These are phyloP conservation scores for Scolopax rusticola DNA, from an alignment of 2,797 vertebrate species.

Conservation along the genomic window DNA sequence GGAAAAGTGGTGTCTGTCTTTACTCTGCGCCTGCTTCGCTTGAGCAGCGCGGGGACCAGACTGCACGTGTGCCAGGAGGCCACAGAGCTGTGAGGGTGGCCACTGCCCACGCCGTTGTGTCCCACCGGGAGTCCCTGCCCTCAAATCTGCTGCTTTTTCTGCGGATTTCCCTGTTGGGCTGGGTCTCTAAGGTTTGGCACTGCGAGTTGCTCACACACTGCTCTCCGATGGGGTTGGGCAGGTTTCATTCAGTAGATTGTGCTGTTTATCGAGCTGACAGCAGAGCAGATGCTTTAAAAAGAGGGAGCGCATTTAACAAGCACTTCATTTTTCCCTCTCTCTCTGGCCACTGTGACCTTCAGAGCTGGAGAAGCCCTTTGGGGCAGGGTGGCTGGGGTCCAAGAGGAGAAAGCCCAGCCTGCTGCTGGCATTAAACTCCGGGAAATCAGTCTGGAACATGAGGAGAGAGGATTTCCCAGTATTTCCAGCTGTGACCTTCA, in stretches of 20 bases:
- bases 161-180: background rate
- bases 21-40: background rate
- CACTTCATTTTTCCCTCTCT: background rate
- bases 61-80: rapidly evolving
- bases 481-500: constrained; percentile 60
- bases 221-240: background rate
- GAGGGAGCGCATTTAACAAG: background rate
- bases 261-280: background rate
- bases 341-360: constrained; percentile 12
- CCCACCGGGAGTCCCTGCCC: rapidly evolving
- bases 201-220: rapidly evolving
- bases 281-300: background rate
- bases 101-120: rapidly evolving
- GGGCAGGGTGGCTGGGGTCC: background rate
- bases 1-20: background rate
- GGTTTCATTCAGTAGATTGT: background rate
- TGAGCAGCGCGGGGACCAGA: rapidly evolving
- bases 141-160: background rate
- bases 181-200: background rate
- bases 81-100: background rate
- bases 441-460: background rate
- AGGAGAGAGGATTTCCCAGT: constrained; percentile 59
- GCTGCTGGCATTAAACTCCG: constrained; percentile 28
- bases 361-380: background rate
- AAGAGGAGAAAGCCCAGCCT: constrained; percentile 21